phyloP scores from a whole-genome alignment of 2,797 vertebrate species.

The Microctenopoma lineatum region DNA sequence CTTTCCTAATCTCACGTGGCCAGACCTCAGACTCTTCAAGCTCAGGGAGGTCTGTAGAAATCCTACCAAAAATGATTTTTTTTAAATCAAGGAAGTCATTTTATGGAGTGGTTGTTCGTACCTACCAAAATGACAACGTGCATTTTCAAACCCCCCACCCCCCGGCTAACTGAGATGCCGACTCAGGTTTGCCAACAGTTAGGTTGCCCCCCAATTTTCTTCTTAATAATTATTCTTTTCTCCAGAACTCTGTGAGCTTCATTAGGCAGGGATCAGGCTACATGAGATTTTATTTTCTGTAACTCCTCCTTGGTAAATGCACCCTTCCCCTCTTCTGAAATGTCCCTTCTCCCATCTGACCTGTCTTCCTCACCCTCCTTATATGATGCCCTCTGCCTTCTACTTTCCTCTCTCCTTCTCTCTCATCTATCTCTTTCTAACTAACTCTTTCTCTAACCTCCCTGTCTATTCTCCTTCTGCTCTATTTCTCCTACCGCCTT shows the following conservation, averaged over 20 bases:
- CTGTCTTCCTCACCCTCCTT: slow-evolving; percentile 11
- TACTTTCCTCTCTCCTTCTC: slow-evolving; percentile 21
- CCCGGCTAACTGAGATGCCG: background rate
- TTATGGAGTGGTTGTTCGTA: slow-evolving; percentile 6
- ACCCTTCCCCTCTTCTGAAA: slow-evolving; percentile 10
- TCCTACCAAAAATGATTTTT: background rate
- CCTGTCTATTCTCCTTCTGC: slow-evolving; percentile 30
- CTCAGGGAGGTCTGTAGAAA: slow-evolving; percentile 36
- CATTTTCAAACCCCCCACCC: background rate
- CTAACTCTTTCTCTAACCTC: slow-evolving; percentile 41
- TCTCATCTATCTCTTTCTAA: slow-evolving; percentile 37
- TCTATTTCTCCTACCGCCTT: slow-evolving; percentile 53
- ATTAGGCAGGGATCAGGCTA: slow-evolving; percentile 49
- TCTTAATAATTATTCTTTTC: background rate
- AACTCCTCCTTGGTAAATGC: slow-evolving; percentile 26
- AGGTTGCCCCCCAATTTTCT: background rate
- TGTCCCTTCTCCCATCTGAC: slow-evolving; percentile 8
- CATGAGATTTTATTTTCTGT: slow-evolving; percentile 50
- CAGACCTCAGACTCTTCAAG: slow-evolving; percentile 46
- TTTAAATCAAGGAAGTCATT: slow-evolving; percentile 6
- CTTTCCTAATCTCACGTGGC: slow-evolving; percentile 61
- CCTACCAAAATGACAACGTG: background rate
- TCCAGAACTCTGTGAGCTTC: slow-evolving; percentile 43
- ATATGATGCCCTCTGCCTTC: slow-evolving; percentile 16
- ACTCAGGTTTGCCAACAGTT: slow-evolving; percentile 13